A percentile compares a stretch with the other conserved stretches of the same genome.
phyloP scores from a whole-genome alignment of 2,113 vertebrate species.

The Alosa alosa region DNA sequence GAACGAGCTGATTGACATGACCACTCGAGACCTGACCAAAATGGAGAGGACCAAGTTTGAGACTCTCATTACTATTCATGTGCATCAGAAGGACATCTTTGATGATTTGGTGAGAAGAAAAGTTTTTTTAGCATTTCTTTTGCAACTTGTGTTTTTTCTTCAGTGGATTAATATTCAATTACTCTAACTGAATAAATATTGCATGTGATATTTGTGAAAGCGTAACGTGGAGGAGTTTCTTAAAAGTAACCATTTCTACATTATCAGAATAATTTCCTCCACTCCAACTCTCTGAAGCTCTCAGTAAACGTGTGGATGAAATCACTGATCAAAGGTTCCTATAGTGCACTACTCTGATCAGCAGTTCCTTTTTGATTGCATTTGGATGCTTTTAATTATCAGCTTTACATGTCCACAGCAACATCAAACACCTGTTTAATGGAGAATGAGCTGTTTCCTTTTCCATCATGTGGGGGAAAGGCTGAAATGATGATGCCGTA shows the following conservation, averaged over 20 bases:
- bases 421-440: not conserved
- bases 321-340: not conserved
- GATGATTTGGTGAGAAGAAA: constrained; percentile 80
- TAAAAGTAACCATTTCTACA: not conserved
- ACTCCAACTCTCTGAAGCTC: not conserved
- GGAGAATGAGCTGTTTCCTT: not conserved
- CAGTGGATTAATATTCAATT: not conserved
- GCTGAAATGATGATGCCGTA: not conserved
- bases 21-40: constrained; percentile 78
- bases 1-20: constrained; percentile 83
- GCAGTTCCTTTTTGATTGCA: not conserved
- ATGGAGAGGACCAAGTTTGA: constrained; percentile 88
- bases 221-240: not conserved
- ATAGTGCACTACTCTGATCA: not conserved
- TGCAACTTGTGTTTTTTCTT: not conserved
- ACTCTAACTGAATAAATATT: not conserved
- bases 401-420: not conserved
- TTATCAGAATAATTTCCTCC: not conserved
- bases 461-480: not conserved
- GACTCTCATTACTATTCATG: constrained; percentile 89
- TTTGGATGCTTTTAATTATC: not conserved
- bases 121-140: not conserved
- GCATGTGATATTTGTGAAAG: not conserved
- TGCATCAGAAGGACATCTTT: constrained; percentile 91
- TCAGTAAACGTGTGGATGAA: no score